Conservation (phyloP, 2,888 invertebrate genomes). For the Pterobdella sp. region DNA sequence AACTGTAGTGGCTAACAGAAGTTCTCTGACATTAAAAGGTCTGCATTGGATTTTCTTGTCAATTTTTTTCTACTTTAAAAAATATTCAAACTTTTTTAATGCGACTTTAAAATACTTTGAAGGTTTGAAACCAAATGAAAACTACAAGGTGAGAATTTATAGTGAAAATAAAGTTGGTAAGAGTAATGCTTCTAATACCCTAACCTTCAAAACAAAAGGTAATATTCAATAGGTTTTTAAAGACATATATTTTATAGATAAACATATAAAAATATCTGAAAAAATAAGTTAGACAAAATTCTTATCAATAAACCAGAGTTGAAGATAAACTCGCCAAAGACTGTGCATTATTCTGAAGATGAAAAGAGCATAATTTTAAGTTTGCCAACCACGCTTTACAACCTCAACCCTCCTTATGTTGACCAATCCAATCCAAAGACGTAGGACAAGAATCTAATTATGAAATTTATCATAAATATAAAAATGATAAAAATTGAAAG, state of each 20-base stretch:
- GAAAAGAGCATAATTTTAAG: not conserved
- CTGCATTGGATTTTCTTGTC: no score
- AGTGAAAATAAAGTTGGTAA: constrained; percentile 18
- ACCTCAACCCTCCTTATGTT: not conserved
- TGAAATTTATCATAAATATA: no score
- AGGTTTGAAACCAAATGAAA: constrained; percentile 8
- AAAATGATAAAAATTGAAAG: not conserved
- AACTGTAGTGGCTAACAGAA: not conserved
- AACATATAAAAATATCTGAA: no score
- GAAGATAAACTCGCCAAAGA: constrained; percentile 6
- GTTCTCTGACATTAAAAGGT: not conserved
- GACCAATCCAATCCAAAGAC: not conserved
- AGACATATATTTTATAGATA: not conserved
- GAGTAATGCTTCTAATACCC: constrained; percentile 16
- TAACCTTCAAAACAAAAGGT: constrained; percentile 1
- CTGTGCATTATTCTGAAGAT: not conserved
- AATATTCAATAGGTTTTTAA: not conserved
- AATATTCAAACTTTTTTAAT: no score
- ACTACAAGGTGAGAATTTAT: constrained; percentile 10
- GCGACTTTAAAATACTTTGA: no score
- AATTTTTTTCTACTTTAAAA: no score
- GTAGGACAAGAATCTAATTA: not conserved
- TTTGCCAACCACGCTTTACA: constrained; percentile 15
- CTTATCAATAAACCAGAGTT: no score
- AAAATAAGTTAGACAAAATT: no score